Evolutionary conservation across 2,797 vertebrate species (phyloP), one percentile per base, ranked within the genome.

Genomic region (Malurus leucopterus): DNA sequence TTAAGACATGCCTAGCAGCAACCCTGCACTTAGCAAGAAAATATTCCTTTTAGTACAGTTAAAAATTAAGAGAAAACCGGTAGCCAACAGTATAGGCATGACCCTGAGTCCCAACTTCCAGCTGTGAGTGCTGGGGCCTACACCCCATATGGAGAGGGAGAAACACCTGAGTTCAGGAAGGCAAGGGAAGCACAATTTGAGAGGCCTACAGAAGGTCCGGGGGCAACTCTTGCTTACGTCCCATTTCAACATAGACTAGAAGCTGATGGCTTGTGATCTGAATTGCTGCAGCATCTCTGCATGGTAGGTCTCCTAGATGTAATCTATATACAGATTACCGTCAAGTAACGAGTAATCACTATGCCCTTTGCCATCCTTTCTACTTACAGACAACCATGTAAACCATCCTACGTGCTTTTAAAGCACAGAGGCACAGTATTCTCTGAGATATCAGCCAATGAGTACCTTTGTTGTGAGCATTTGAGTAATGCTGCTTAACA

Each of bases 391-490:
- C 11, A 63, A 32, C 49, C 44, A 8, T 23, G 5, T 51, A 49
- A 89, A 43, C 17, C 41, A 69, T 68, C 63, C 47, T 63, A 55
- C 43, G 17, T 21, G 17, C 13, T 71, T 84, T 74, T 38, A 75
- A 59, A 44, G 32, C 27, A 57, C 32, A 64, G 24, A 10, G 23
- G n/a, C 27, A 69, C 2, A 11, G 40, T 17, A 84, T 57, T 81
- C 61, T 47, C 47, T 13, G 17, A 92, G 78, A 89, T 64, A 86
- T 29, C 14, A 12, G n/a, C 38, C 46, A 54, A 5, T 23, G 40
- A 44, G 46, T 97, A 99, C 99, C 98, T 92, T 98, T 97, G 93
- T 96, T 94, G 49, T 98, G 97, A 69, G 97, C 93, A 50, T 97
- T 97, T 26, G 97, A 94, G 83, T 97, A 97, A 95, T 98, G 96